Evolutionary conservation across 1,140 invertebrate genomes (phyloP), one percentile per base, ranked within the genome.

Genomic region (Drosophila serrata): DNA sequence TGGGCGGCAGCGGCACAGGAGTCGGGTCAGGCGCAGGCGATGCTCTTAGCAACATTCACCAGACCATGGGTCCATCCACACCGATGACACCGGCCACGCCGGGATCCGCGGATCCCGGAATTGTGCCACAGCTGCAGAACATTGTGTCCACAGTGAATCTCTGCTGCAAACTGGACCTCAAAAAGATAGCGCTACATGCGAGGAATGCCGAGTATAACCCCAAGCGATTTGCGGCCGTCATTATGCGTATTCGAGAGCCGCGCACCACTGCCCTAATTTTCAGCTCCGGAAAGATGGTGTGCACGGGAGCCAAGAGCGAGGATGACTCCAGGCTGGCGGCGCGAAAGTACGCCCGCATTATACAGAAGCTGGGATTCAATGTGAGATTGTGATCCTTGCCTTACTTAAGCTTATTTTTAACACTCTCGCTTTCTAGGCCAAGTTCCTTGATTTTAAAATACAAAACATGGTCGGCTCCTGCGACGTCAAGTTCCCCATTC

Each of bases 401-500:
- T 6, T 11, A 13, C 0, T 24, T 13, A 1, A 5, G 5, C 42
- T 13, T 22, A 40, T 63, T 55, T 45, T 75, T 69, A 69, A 1
- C 6, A 75, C 79, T 48, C 43, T 56, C 15, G 2, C 0, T 6
- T 95, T 95, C 61, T 94, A 99, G 95, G 99, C 99, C 7, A 99
- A 99, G 93, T 99, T 99, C 93, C 94, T 99, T 53, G 98, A 99
- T 92, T 99, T 99, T 92, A 99, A 99, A 95, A 99, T 99, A 79
- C 99, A 99, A 94, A 99, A 99, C 93, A 99, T 99, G 98, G 99
- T 99, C 43, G 99, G 98, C 12, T 99, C 98, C 91, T 99, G 98
- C 94, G 99, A 99, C 94, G 98, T 99, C 0, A 99, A 99, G 93
- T 99, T 99, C 94, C 98, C 99, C 6, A 99, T 99, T 79, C 95